Percentiles rank a stretch among this genome's conserved stretches.
Conservation (phyloP, 2,797 vertebrate species). For the Selene dorsalis region DNA sequence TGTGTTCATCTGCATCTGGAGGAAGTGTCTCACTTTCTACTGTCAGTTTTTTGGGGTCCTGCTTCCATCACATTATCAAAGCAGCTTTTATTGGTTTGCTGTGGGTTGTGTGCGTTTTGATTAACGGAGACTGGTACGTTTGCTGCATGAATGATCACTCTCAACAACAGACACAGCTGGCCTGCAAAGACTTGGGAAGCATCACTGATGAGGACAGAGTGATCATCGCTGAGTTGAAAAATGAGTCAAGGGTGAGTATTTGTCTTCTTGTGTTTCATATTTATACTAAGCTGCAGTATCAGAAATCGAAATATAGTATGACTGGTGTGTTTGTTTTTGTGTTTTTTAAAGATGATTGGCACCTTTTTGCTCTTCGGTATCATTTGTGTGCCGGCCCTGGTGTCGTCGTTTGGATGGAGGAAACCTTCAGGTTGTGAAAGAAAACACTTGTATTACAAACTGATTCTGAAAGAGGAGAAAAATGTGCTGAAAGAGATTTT, state of each 20-base stretch:
- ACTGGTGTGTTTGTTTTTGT: background rate
- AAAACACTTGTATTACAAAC: background rate
- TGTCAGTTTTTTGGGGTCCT: background rate
- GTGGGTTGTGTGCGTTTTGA: background rate
- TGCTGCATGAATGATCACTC: background rate
- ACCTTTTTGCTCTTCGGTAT: background rate
- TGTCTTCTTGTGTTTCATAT: background rate
- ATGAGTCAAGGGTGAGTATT: background rate
- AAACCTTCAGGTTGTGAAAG: background rate
- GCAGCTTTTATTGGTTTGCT: background rate
- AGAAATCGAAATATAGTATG: too few relatives aligned
- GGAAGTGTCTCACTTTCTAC: background rate
- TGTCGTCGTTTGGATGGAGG: background rate
- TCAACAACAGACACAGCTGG: background rate
- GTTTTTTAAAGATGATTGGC: background rate
- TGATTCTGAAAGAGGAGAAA: slow-evolving; percentile 4
- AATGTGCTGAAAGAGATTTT: background rate
- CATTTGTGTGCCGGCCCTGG: background rate
- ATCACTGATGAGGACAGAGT: background rate
- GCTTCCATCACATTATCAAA: background rate
- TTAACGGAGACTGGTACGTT: background rate
- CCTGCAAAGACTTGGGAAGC: background rate
- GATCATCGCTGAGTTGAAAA: background rate
- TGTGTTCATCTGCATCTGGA: background rate
- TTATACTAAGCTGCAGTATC: too few relatives aligned